Conservation (phyloP, 2,797 vertebrate genomes). For the Lepilemur septentrionalis region DNA sequence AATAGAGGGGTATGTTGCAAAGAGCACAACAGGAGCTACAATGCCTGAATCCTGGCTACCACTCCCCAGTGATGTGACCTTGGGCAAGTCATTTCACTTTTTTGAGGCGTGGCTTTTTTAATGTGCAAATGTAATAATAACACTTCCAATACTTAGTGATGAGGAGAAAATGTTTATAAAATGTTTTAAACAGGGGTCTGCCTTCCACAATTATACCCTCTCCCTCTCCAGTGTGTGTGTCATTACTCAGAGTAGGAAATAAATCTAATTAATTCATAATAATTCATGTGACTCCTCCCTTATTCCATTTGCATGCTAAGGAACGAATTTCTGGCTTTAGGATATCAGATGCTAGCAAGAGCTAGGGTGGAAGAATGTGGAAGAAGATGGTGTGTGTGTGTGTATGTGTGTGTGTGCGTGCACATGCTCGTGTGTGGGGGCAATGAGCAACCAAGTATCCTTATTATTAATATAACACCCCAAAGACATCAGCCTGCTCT, state of each 20-base stretch:
- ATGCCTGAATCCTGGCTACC: not conserved
- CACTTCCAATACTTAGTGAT: not conserved
- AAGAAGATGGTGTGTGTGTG: not conserved
- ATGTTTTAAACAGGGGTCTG: not conserved
- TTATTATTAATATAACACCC: not conserved
- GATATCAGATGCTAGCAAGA: not conserved
- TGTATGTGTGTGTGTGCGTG: accelerated
- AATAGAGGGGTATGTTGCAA: not conserved
- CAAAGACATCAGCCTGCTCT: conserved; percentile 52
- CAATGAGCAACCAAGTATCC: not conserved
- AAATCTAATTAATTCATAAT: conserved; percentile 38
- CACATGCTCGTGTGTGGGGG: not conserved
- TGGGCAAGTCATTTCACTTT: not conserved
- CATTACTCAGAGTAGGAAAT: not conserved
- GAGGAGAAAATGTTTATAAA: not conserved
- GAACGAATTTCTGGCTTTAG: conserved; percentile 25
- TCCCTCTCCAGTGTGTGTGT: not conserved
- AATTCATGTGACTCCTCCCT: not conserved
- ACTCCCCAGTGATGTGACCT: not conserved
- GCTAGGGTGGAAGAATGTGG: not conserved
- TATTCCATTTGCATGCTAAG: conserved; percentile 14
- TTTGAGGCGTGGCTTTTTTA: not conserved
- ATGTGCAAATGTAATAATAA: not conserved
- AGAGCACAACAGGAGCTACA: not conserved
- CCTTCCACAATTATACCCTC: not conserved